phyloP scores from a whole-genome alignment of 2,797 vertebrate species.

The Tokudaia tokunoshimensis region DNA sequence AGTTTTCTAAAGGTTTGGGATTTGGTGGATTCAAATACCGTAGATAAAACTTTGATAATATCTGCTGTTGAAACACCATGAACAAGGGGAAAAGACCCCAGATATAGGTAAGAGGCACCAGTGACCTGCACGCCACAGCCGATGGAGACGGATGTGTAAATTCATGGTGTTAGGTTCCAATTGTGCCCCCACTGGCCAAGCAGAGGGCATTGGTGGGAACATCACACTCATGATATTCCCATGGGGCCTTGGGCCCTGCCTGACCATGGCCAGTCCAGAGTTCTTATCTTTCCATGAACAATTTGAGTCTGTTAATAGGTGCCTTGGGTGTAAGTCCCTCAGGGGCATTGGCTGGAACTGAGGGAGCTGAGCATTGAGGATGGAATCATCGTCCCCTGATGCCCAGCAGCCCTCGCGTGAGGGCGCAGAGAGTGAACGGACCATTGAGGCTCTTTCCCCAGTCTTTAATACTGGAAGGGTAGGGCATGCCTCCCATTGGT shows the following conservation, averaged over 20 bases:
- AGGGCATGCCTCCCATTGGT: neutral
- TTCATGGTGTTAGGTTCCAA: no score
- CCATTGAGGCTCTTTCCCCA: neutral
- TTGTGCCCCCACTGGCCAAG: neutral
- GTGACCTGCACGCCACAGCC: neutral
- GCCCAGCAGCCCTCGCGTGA: neutral
- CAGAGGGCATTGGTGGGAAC: neutral
- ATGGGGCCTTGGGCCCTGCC: neutral
- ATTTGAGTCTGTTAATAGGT: neutral
- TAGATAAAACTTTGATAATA: neutral
- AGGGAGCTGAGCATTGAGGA: neutral
- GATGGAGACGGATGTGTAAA: neutral
- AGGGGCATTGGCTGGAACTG: neutral
- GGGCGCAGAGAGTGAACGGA: neutral
- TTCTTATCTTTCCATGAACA: neutral
- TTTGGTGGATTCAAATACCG: no score
- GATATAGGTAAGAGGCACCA: neutral
- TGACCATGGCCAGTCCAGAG: neutral
- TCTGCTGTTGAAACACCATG: neutral
- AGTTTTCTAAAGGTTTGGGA: neutral
- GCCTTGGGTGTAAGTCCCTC: neutral
- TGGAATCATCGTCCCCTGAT: neutral
- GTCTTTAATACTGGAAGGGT: neutral
- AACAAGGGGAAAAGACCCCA: neutral
- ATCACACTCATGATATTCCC: neutral